Percentiles rank a stretch among this genome's conserved stretches.
phyloP scores from a whole-genome alignment of 2,113 vertebrate genomes.

The Oenanthe oenanthe region DNA sequence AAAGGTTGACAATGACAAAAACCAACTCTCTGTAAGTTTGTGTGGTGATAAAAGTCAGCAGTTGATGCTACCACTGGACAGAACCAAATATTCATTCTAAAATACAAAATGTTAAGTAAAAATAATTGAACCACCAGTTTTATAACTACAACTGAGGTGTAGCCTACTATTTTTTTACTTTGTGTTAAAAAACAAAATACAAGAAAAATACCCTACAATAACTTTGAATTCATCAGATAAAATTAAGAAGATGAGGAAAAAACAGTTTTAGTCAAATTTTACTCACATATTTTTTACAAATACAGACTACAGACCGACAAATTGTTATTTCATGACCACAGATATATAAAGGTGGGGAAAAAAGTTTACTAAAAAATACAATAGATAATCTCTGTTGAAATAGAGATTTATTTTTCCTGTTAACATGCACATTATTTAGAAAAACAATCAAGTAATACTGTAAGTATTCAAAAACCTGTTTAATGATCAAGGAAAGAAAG shows the following conservation, averaged over 20 bases:
- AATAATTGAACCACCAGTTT: neutral
- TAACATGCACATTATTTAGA: neutral
- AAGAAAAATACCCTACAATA: neutral
- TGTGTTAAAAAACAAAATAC: neutral
- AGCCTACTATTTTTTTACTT: neutral
- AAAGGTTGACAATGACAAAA: neutral
- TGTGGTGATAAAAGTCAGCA: neutral
- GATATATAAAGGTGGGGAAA: neutral
- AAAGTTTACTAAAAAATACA: neutral
- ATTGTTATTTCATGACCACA: neutral
- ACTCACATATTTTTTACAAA: neutral
- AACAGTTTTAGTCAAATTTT: neutral
- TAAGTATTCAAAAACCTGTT: neutral
- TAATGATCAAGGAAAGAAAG: neutral
- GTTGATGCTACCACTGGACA: neutral
- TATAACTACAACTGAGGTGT: neutral
- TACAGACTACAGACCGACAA: neutral
- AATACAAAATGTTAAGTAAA: neutral
- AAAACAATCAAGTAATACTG: neutral
- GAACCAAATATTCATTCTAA: neutral
- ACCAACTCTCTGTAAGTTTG: neutral
- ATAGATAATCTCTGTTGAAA: neutral
- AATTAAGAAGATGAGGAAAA: neutral
- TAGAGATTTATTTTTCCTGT: neutral
- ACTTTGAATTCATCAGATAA: neutral